phyloP scores from a whole-genome alignment of 2,888 invertebrate genomes.

The Aricia artaxerxes region DNA sequence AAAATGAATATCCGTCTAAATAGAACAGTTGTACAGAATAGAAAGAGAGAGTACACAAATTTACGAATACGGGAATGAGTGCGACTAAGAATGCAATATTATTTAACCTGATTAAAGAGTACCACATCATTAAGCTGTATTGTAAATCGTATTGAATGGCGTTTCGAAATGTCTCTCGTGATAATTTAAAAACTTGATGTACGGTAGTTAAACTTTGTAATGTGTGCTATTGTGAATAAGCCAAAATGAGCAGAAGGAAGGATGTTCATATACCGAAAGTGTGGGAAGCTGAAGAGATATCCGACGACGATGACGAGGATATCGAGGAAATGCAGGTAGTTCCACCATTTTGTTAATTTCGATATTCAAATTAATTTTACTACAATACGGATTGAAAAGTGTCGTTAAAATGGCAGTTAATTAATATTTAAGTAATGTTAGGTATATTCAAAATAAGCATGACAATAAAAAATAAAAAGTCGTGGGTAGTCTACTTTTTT shows the following conservation, averaged over 20 bases:
- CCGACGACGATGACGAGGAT: conserved; percentile 43
- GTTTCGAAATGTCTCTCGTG: neutral
- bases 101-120: neutral
- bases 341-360: conserved; percentile 37
- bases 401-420: neutral
- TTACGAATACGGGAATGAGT: neutral
- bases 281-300: conserved; percentile 47
- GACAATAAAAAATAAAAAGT: neutral
- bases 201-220: neutral
- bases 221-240: conserved; percentile 5
- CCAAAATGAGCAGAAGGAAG: conserved; percentile 1
- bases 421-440: neutral
- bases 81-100: neutral
- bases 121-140: neutral
- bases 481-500: neutral
- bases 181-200: neutral
- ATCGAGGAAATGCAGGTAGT: conserved; percentile 46
- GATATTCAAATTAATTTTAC: neutral
- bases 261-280: neutral
- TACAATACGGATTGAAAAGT: neutral
- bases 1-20: neutral
- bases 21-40: neutral
- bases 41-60: neutral
- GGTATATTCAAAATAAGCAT: neutral
- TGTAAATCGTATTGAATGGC: neutral